Percentiles rank a stretch among this genome's conserved stretches.
phyloP scores from a whole-genome alignment of 2,113 vertebrate species.

The Apaloderma vittatum region DNA sequence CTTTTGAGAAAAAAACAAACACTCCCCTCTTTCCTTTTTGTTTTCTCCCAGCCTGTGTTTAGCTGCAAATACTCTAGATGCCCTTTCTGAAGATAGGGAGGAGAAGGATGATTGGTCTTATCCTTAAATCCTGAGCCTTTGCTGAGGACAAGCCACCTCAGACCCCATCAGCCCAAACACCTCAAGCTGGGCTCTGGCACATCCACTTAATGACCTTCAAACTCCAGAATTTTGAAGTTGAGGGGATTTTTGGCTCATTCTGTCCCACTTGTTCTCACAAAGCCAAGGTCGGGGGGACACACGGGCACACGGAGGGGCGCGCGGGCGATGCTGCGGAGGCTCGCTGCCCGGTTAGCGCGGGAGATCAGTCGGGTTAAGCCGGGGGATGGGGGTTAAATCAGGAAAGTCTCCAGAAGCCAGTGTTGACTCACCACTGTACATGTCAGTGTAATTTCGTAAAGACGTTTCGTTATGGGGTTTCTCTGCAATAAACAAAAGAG shows the following conservation, averaged over 20 bases:
- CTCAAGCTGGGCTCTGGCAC: background rate
- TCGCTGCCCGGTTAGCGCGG: slow-evolving; percentile 44
- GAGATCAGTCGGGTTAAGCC: slow-evolving; percentile 77
- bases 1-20: background rate
- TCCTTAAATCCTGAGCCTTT: background rate
- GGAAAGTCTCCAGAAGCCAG: slow-evolving; percentile 70
- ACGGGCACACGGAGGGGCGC: background rate
- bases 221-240: fast-evolving
- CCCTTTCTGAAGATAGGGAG: background rate
- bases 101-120: background rate
- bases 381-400: slow-evolving; percentile 50
- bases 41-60: background rate
- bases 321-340: background rate
- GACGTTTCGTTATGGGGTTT: slow-evolving; percentile 91
- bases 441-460: slow-evolving; percentile 90
- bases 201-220: background rate
- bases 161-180: background rate
- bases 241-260: fast-evolving
- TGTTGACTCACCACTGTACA: slow-evolving; percentile 92
- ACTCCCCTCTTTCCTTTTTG: too few relatives aligned
- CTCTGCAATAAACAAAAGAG: slow-evolving; percentile 90
- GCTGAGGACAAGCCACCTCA: background rate
- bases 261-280: fast-evolving
- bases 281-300: background rate
- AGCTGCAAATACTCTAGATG: background rate